Percentiles rank a stretch among this genome's conserved stretches.
phyloP scores from a whole-genome alignment of 2,797 vertebrate genomes.

The Phoebastria nigripes region DNA sequence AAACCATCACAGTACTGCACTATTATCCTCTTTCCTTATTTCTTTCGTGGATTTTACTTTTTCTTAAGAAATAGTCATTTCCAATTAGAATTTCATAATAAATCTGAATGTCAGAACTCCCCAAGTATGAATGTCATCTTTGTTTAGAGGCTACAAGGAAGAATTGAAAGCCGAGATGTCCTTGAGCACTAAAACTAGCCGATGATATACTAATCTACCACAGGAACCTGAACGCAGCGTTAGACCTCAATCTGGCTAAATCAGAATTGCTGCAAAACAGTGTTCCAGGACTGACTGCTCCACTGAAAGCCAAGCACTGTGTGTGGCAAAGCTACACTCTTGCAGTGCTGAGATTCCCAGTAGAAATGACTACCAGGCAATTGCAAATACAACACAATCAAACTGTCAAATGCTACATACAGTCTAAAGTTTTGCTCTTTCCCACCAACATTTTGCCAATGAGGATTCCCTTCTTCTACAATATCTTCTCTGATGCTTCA shows the following conservation, averaged over 20 bases:
- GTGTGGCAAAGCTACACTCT: fast-evolving
- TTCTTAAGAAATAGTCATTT: slow-evolving; percentile 27
- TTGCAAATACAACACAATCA: background rate
- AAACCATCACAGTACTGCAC: background rate
- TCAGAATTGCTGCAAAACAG: background rate
- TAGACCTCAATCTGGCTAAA: background rate
- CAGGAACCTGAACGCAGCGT: background rate
- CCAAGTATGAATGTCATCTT: slow-evolving; percentile 41
- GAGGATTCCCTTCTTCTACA: background rate
- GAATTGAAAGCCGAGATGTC: background rate
- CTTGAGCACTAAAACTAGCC: background rate
- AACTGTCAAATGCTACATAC: background rate
- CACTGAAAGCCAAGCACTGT: background rate
- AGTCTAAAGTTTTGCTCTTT: background rate
- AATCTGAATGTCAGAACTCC: slow-evolving; percentile 47
- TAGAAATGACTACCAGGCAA: background rate
- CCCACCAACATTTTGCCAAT: background rate
- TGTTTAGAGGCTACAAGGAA: slow-evolving; percentile 33
- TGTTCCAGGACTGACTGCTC: background rate
- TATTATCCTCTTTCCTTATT: background rate
- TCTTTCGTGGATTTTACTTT: slow-evolving; percentile 1
- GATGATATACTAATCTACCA: background rate
- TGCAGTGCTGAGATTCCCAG: background rate
- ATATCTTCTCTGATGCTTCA: background rate
- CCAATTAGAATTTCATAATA: slow-evolving; percentile 3